These are phyloP conservation scores for Philotrypesis tridentata DNA, from an alignment of 1,140 invertebrate genomes.

Conservation along the genomic window DNA sequence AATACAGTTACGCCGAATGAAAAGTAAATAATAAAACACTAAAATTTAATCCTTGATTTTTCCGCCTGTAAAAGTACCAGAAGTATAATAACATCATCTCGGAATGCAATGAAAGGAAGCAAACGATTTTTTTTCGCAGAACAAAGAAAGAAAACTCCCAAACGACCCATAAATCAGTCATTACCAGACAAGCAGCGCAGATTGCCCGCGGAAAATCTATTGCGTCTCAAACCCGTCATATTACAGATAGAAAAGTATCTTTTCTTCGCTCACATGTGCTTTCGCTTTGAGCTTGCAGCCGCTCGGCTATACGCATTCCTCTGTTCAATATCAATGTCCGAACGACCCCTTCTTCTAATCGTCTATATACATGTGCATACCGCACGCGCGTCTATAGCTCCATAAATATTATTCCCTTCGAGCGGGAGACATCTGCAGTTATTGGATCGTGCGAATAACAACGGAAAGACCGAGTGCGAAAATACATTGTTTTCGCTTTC, in stretches of 20 bases:
- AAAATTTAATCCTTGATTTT: no score
- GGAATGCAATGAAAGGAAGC: not conserved
- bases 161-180: not conserved
- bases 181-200: not conserved
- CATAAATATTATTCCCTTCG: conserved; percentile 38
- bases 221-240: not conserved
- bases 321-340: conserved; percentile 44
- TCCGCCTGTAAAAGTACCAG: no score
- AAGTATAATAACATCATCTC: no score
- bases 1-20: no score
- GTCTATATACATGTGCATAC: not conserved
- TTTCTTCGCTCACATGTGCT: not conserved
- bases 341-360: not conserved
- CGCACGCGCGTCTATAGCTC: not conserved
- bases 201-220: conserved; percentile 8
- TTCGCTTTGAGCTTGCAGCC: not conserved
- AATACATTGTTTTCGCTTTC: no score
- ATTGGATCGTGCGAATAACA: not conserved
- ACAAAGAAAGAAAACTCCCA: not conserved
- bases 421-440: not conserved
- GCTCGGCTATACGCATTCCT: not conserved
- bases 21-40: no score
- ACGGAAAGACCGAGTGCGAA: not conserved
- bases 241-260: not conserved
- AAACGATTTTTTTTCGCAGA: not conserved